A percentile compares a stretch with the other conserved stretches of the same genome.
Conservation (phyloP, 2,888 invertebrate genomes). For the Anarsia innoxiella region DNA sequence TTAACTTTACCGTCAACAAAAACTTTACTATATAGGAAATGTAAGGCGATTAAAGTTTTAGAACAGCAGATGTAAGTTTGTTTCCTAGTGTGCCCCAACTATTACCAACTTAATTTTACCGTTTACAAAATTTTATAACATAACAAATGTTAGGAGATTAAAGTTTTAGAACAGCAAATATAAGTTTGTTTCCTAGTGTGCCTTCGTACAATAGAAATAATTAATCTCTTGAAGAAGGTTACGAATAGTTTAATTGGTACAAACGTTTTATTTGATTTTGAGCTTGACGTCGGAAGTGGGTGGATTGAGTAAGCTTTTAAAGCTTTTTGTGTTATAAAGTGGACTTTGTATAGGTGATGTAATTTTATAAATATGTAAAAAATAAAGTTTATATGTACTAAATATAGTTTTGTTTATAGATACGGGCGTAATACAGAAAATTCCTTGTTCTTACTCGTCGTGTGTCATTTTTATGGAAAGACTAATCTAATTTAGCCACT, state of each 20-base stretch:
- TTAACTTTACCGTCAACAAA: background rate
- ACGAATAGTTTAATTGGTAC: slow-evolving; percentile 49
- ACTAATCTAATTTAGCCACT: too few relatives aligned
- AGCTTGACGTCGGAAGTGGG: slow-evolving; percentile 19
- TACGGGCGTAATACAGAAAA: too few relatives aligned
- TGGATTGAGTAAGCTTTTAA: slow-evolving; percentile 17
- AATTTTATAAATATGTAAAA: too few relatives aligned
- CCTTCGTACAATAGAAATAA: slow-evolving; percentile 50
- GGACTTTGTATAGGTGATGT: background rate
- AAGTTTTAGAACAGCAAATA: background rate
- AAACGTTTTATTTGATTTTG: slow-evolving; percentile 22
- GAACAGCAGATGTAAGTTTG: too few relatives aligned
- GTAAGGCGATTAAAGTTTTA: background rate
- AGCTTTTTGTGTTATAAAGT: background rate
- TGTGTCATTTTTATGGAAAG: too few relatives aligned
- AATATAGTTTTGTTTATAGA: too few relatives aligned
- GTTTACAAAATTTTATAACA: background rate
- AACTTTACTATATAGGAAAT: background rate
- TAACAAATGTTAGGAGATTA: background rate
- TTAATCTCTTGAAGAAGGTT: slow-evolving; percentile 50
- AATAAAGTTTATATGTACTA: too few relatives aligned
- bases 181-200: slow-evolving; percentile 20
- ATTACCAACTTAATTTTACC: slow-evolving; percentile 18
- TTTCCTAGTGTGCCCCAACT: too few relatives aligned
- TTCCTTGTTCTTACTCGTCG: too few relatives aligned